Conservation (phyloP, 2,797 vertebrate species). For the Enteromius anoplus region DNA sequence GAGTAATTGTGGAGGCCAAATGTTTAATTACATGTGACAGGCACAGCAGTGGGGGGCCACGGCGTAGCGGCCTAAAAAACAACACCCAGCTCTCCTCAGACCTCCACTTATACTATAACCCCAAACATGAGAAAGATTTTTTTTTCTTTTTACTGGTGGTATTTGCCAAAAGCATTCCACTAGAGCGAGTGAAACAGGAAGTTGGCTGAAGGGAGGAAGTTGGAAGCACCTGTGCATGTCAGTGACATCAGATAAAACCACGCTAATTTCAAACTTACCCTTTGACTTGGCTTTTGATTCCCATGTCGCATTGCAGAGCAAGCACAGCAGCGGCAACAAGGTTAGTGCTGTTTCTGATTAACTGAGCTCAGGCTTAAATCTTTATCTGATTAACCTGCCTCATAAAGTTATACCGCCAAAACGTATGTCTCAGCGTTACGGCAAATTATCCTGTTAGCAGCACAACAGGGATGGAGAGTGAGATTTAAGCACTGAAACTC, state of each 20-base stretch:
- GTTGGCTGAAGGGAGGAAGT: conserved; percentile 75
- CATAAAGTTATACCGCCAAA: conserved; percentile 77
- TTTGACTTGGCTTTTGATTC: conserved; percentile 79
- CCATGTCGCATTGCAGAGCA: conserved; percentile 73
- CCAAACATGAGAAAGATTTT: conserved; percentile 37
- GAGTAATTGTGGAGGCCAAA: conserved; percentile 97
- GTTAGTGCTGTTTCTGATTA: conserved; percentile 89
- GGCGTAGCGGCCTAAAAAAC: conserved; percentile 77
- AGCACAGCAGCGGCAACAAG: conserved; percentile 70
- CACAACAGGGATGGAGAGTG: conserved; percentile 78
- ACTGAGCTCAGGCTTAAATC: conserved; percentile 79
- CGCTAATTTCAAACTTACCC: conserved; percentile 91
- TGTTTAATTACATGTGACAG: conserved; percentile 99
- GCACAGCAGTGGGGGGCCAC: conserved; percentile 89
- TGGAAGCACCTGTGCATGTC: conserved; percentile 89
- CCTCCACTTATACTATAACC: conserved; percentile 72
- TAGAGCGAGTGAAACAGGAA: conserved; percentile 76
- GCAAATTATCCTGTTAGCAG: conserved; percentile 91
- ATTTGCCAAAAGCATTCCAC: not conserved
- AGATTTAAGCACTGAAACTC: conserved; percentile 70
- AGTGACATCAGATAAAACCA: conserved; percentile 83
- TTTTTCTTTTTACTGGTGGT: not conserved
- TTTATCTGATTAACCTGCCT: conserved; percentile 85
- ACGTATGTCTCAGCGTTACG: conserved; percentile 84
- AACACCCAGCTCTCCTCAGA: conserved; percentile 54